Evolutionary conservation across 2,113 vertebrate genomes (phyloP).

Genomic region (Albula goreensis): DNA sequence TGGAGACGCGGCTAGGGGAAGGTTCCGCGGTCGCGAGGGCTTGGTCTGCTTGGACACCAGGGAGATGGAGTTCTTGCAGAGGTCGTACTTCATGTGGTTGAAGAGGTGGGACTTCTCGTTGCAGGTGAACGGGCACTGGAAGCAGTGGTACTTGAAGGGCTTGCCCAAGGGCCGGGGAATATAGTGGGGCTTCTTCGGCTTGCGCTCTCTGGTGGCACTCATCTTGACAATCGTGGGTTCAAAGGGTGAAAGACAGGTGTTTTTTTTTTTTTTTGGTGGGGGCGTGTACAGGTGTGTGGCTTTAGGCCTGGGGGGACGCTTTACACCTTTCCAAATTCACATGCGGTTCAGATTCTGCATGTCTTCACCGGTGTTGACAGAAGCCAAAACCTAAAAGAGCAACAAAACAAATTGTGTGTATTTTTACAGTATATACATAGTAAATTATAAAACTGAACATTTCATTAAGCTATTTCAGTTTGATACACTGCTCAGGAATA

Average conservation of each 20-base stretch:
- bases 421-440: too few relatives aligned
- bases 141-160: conserved; percentile 98
- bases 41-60: conserved; percentile 84
- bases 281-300: neutral
- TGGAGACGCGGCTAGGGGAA: neutral
- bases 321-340: neutral
- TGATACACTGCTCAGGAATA: too few relatives aligned
- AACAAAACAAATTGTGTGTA: neutral
- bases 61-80: conserved; percentile 97
- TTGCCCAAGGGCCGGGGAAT: conserved; percentile 95
- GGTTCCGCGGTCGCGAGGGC: conserved; percentile 49
- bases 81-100: conserved; percentile 98
- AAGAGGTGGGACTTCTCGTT: conserved; percentile 98
- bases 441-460: too few relatives aligned
- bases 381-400: neutral
- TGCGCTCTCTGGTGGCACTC: conserved; percentile 87
- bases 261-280: too few relatives aligned
- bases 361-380: neutral
- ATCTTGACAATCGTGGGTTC: conserved; percentile 58
- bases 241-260: neutral
- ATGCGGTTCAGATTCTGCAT: neutral
- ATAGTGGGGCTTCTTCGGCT: conserved; percentile 97
- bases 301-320: neutral
- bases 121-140: conserved; percentile 98
- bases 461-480: too few relatives aligned